Percentiles rank a stretch among this genome's conserved stretches.
phyloP scores from a whole-genome alignment of 1,140 invertebrate genomes.

The Paralvinella palmiformis region DNA sequence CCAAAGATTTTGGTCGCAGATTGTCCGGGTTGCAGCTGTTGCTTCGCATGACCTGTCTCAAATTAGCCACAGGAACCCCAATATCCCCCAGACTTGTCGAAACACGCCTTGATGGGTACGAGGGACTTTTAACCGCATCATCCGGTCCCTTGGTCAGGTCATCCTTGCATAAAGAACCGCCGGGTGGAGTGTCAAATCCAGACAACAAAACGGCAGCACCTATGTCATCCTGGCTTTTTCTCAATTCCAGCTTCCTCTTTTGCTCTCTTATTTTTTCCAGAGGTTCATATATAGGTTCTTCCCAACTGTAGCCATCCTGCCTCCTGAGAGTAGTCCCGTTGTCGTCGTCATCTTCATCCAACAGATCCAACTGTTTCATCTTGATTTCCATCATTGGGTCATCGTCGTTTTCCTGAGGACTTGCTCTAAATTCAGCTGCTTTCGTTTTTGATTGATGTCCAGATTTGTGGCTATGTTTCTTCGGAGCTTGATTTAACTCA shows the following conservation, averaged over 20 bases:
- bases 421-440: neutral
- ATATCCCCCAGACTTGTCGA: neutral
- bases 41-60: neutral
- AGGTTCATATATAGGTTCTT: conserved; percentile 44
- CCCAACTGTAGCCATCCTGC: too few relatives aligned
- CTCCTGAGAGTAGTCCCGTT: too few relatives aligned
- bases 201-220: too few relatives aligned
- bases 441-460: neutral
- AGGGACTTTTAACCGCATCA: neutral
- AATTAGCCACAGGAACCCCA: neutral
- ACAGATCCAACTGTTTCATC: too few relatives aligned
- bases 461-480: neutral
- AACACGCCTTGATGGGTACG: too few relatives aligned
- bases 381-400: too few relatives aligned
- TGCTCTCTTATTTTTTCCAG: conserved; percentile 21
- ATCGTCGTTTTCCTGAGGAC: too few relatives aligned
- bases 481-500: neutral
- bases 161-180: neutral
- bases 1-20: neutral
- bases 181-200: neutral
- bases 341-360: too few relatives aligned
- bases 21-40: neutral
- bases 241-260: neutral
- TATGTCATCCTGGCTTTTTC: neutral
- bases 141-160: neutral